Conservation (phyloP, 2,113 vertebrate genomes). For the Pachycephala philippinensis region DNA sequence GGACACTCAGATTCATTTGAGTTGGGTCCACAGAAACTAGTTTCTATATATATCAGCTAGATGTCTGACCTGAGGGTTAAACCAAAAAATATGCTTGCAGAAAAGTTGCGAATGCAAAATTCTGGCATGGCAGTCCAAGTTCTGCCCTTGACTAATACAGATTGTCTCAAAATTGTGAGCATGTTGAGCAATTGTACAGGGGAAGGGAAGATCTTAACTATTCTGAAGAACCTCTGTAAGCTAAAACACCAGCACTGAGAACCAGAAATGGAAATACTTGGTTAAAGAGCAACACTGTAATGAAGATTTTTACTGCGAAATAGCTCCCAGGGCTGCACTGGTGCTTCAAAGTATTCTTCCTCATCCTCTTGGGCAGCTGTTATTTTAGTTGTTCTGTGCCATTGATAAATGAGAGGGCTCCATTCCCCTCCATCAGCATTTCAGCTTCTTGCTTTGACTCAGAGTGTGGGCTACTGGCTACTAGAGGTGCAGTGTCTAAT, state of each 20-base stretch:
- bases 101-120: not conserved
- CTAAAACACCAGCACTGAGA: not conserved
- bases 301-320: not conserved
- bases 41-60: slow-evolving; percentile 42
- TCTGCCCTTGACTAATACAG: not conserved
- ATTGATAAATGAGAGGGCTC: not conserved
- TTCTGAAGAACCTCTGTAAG: not conserved
- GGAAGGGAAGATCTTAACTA: not conserved
- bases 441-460: not conserved
- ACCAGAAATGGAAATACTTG: not conserved
- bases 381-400: not conserved
- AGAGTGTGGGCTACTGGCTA: not conserved
- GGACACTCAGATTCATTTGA: slow-evolving; percentile 11
- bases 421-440: not conserved
- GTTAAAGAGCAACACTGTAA: not conserved
- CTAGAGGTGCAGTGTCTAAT: not conserved
- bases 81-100: not conserved
- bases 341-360: not conserved
- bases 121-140: not conserved
- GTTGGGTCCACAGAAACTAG: not conserved
- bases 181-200: not conserved
- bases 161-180: not conserved
- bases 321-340: not conserved
- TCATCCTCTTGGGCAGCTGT: not conserved
- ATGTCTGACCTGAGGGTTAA: slow-evolving; percentile 35